These are phyloP conservation scores for Herpetotheres cachinnans DNA, from an alignment of 2,113 vertebrate species.

Conservation along the genomic window DNA sequence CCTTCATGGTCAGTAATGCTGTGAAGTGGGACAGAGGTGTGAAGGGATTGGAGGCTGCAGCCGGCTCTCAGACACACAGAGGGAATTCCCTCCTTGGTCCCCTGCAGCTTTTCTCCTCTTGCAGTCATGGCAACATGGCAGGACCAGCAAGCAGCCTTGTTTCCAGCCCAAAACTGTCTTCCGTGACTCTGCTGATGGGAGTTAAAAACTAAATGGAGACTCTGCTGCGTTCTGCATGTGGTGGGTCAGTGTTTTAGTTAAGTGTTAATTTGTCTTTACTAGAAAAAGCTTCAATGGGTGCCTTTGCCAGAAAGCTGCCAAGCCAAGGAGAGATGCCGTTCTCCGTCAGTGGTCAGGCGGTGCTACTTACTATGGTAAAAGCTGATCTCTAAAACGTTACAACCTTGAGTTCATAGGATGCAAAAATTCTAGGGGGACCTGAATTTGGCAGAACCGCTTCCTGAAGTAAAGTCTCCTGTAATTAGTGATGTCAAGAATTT, in stretches of 20 bases:
- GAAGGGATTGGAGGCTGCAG: neutral
- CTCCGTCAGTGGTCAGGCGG: neutral
- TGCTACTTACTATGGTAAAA: neutral
- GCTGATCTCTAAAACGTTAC: neutral
- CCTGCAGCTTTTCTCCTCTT: neutral
- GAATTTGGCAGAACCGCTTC: neutral
- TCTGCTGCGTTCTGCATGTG: neutral
- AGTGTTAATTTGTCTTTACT: neutral
- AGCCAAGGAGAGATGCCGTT: neutral
- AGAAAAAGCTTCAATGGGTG: neutral
- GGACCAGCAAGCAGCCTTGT: neutral
- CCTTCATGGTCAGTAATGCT: neutral
- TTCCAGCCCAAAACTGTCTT: neutral
- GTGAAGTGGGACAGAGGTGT: neutral
- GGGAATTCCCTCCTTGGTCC: neutral
- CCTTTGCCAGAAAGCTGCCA: neutral
- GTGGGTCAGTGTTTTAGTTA: neutral
- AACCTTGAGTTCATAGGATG: neutral
- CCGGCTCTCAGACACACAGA: neutral
- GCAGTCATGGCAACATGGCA: slow-evolving; percentile 12
- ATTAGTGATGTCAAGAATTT: neutral
- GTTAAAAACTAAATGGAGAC: neutral
- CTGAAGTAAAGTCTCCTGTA: neutral
- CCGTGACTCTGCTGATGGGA: neutral
- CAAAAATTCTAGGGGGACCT: neutral